Conservation (phyloP, 2,113 vertebrate species). For the Spea multiplicata region DNA sequence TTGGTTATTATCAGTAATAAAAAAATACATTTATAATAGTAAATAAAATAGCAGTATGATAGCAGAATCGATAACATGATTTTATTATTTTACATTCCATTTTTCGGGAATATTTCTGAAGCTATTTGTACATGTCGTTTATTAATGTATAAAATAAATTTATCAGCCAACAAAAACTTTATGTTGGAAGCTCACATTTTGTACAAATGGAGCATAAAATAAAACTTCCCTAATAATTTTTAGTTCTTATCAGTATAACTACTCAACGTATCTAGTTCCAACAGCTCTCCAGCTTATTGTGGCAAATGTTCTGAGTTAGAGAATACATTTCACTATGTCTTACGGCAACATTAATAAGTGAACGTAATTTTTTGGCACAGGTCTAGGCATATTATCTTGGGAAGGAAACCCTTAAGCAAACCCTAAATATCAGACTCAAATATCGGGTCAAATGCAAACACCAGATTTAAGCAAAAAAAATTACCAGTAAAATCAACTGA, state of each 20-base stretch:
- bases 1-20: not conserved
- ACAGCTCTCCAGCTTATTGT: conserved; percentile 9
- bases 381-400: not conserved
- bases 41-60: no score
- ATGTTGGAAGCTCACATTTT: conserved; percentile 31
- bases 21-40: no score
- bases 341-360: conserved; percentile 19
- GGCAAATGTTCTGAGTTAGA: conserved; percentile 6
- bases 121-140: conserved; percentile 15
- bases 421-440: no score
- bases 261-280: conserved; percentile 18
- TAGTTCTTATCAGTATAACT: conserved; percentile 27
- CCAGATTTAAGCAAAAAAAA: no score
- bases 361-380: conserved; percentile 13
- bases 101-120: conserved; percentile 7
- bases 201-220: conserved; percentile 31
- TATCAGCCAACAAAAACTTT: conserved; percentile 37
- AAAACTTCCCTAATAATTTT: conserved; percentile 24
- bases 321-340: conserved; percentile 4
- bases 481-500: no score
- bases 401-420: no score
- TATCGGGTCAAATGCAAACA: no score
- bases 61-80: not conserved
- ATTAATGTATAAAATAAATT: conserved; percentile 16
- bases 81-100: not conserved